A percentile compares a stretch with the other conserved stretches of the same genome.
Evolutionary conservation across 2,888 invertebrate species (phyloP).

Genomic region (Acanthacorydalis orientalis): DNA sequence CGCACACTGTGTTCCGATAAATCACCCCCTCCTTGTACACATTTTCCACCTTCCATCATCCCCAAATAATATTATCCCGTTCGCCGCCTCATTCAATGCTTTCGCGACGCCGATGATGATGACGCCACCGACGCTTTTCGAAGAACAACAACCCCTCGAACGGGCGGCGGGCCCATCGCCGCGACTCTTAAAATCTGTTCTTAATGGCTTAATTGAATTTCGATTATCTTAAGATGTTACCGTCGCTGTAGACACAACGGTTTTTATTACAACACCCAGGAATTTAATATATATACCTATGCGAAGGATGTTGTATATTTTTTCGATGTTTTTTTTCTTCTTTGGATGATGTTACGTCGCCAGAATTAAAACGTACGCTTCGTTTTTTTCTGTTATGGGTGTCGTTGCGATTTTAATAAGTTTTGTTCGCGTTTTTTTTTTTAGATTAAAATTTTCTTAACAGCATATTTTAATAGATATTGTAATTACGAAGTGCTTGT

Average conservation of each 20-base stretch:
- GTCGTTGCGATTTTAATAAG: not conserved
- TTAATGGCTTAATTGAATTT: slow-evolving; percentile 4
- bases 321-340: too few relatives aligned
- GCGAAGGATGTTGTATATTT: too few relatives aligned
- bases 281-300: too few relatives aligned
- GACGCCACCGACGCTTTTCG: too few relatives aligned
- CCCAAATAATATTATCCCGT: not conserved
- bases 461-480: too few relatives aligned
- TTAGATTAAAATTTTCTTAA: too few relatives aligned
- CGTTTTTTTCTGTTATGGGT: too few relatives aligned
- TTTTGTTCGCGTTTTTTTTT: not conserved
- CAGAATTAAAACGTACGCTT: too few relatives aligned
- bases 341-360: too few relatives aligned
- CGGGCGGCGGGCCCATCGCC: not conserved
- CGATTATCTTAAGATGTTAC: not conserved
- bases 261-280: too few relatives aligned
- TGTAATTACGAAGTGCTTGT: too few relatives aligned
- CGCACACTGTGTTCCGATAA: not conserved
- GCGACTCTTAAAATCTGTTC: slow-evolving; percentile 3
- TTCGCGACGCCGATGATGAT: too few relatives aligned
- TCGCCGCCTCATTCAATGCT: not conserved
- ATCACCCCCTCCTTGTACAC: not conserved
- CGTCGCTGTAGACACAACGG: not conserved
- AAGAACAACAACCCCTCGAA: not conserved
- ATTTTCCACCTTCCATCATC: not conserved